A percentile compares a stretch with the other conserved stretches of the same genome.
Evolutionary conservation across 2,113 vertebrate species (phyloP).

Genomic region (Eretmochelys imbricata): DNA sequence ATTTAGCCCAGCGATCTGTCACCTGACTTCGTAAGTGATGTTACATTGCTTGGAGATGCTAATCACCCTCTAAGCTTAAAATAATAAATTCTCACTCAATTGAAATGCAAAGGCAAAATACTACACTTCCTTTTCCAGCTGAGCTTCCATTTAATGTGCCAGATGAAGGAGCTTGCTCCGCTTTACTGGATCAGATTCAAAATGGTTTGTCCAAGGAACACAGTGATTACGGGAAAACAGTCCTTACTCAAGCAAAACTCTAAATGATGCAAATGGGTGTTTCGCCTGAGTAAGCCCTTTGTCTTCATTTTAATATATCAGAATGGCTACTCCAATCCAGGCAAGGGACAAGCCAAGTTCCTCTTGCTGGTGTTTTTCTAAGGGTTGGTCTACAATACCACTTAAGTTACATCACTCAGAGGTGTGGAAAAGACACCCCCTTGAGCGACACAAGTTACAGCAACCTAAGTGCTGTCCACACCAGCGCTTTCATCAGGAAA

Average conservation of each 20-base stretch:
- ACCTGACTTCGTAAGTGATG: conserved; percentile 19
- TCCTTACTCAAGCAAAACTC: conserved; percentile 37
- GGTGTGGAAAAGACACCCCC: too few relatives aligned
- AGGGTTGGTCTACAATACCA: too few relatives aligned
- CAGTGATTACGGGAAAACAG: conserved; percentile 39
- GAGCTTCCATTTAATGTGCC: conserved; percentile 61
- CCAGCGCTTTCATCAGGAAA: too few relatives aligned
- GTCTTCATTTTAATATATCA: background rate
- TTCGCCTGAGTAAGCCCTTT: background rate
- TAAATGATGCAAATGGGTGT: conserved; percentile 3
- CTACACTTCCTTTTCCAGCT: conserved; percentile 42
- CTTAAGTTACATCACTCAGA: too few relatives aligned
- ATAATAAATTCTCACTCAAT: conserved; percentile 41
- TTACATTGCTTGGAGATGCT: background rate
- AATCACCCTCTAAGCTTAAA: conserved; percentile 52
- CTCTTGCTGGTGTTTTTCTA: background rate
- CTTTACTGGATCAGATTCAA: conserved; percentile 58
- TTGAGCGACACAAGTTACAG: background rate
- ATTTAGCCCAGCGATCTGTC: background rate
- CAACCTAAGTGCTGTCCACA: too few relatives aligned
- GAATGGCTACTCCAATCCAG: background rate
- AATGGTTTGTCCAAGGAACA: conserved; percentile 33
- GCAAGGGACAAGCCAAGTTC: background rate
- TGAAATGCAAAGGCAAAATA: conserved; percentile 65
- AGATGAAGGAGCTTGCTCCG: conserved; percentile 58